Base-by-base conservation (phyloP, 2,888 invertebrate genomes). In the Lasioglossum calceatum region DNA sequence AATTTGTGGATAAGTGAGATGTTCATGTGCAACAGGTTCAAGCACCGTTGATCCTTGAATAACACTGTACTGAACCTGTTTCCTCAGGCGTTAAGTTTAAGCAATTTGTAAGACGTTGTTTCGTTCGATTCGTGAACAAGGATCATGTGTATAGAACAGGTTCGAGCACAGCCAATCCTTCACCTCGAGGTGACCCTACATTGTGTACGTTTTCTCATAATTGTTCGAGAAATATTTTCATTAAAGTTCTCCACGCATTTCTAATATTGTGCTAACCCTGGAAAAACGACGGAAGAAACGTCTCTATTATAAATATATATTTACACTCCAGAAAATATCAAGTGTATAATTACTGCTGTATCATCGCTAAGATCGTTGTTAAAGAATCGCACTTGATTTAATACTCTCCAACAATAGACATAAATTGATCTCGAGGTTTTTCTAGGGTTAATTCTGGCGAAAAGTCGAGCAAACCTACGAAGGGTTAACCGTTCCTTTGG, bases 401-500 rank as follows among this genome's bases (percentile, higher is more conserved):
- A n/a, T n/a, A 8, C 54, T 54, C 54, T 23, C 10, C 54, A 54
- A 54, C 54, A 54, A 54, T 54, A 54, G 54, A 1, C 8, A 54
- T 54, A 54, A 54, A 54, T 54, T 0, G n/a, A 54, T n/a, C 54
- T n/a, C 54, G 54, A 54, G 54, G n/a, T 54, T 54, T 54, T 54
- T n/a, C 54, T 54, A 54, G 54, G 54, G 54, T n/a, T 54, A 54
- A 54, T n/a, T 54, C 27, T 4, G 5, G 14, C 1, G 27, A 27
- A 61, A 58, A 27, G 4, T 0, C 16, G 5, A 14, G 27, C 5
- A 0, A 5, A 27, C 2, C 5, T 14, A 12, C 61, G 5, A 32
- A 61, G 61, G 27, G 61, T 61, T 27, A 27, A 61, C 16, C 36
- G 82, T 67, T 75, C 84, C 71, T 70, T 70, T 74, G 70, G 61